Conservation (phyloP, 2,113 vertebrate genomes). For the Nematolebias whitei region DNA sequence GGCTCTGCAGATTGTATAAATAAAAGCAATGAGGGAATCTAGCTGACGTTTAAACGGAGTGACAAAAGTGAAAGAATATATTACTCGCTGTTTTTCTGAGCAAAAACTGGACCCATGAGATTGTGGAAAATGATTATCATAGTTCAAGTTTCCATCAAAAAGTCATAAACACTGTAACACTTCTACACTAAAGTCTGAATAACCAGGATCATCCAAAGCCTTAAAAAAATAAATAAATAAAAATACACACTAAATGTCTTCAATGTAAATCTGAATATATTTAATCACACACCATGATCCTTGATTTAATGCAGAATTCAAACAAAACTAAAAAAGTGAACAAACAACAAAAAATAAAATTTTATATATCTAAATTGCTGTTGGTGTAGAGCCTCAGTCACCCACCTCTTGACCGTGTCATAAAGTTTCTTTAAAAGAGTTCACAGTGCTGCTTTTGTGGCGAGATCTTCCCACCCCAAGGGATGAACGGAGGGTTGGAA, state of each 20-base stretch:
- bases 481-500: no score
- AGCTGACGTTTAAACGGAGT: background rate
- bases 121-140: background rate
- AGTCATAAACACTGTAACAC: background rate
- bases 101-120: background rate
- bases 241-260: no score
- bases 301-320: background rate
- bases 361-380: background rate
- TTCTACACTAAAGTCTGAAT: background rate
- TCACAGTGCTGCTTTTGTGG: constrained; percentile 14
- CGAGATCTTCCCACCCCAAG: constrained; percentile 17
- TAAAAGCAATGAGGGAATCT: background rate
- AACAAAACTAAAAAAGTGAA: background rate
- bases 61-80: background rate
- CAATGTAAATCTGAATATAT: background rate
- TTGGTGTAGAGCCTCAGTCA: background rate
- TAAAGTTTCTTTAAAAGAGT: constrained; percentile 22
- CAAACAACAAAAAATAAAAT: background rate
- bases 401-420: background rate
- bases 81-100: background rate
- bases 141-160: background rate
- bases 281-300: background rate
- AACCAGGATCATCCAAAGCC: background rate
- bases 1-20: background rate
- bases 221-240: background rate